Evolutionary conservation across 2,797 vertebrate genomes (phyloP).

Genomic region (Cirrhinus mrigala): DNA sequence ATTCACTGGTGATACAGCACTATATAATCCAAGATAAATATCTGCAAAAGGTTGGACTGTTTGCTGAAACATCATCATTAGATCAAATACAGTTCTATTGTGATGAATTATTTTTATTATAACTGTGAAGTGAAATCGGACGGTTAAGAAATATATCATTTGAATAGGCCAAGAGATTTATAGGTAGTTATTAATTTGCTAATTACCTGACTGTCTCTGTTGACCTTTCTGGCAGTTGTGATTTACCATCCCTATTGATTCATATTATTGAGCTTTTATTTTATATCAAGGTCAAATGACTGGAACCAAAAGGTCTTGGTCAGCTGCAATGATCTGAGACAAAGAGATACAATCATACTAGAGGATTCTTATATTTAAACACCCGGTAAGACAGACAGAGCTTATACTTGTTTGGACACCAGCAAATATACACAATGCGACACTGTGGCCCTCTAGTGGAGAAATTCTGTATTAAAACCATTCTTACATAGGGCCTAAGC

Average conservation of each 20-base stretch:
- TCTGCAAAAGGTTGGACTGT: neutral
- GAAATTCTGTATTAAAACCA: neutral
- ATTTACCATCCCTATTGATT: slow-evolving; percentile 7
- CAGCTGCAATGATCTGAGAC: neutral
- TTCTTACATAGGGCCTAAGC: neutral
- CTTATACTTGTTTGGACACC: neutral
- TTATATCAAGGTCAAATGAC: neutral
- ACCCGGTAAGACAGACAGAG: neutral
- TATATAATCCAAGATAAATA: slow-evolving; percentile 33
- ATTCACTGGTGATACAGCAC: neutral
- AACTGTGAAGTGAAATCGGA: neutral
- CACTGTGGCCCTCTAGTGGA: slow-evolving; percentile 24
- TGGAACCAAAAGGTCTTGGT: neutral
- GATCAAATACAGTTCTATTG: neutral
- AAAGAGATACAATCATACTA: neutral
- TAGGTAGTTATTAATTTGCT: neutral
- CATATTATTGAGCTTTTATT: neutral
- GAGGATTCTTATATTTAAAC: neutral
- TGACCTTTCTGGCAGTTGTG: slow-evolving; percentile 6
- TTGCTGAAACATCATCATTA: neutral
- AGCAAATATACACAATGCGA: neutral
- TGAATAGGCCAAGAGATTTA: slow-evolving; percentile 3
- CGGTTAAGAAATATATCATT: neutral
- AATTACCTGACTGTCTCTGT: neutral
- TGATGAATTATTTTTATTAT: neutral